Evolutionary conservation across 53 echinoderm and acorn worm genomes (phyloP).

Genomic region (Actinopyga echinites): DNA sequence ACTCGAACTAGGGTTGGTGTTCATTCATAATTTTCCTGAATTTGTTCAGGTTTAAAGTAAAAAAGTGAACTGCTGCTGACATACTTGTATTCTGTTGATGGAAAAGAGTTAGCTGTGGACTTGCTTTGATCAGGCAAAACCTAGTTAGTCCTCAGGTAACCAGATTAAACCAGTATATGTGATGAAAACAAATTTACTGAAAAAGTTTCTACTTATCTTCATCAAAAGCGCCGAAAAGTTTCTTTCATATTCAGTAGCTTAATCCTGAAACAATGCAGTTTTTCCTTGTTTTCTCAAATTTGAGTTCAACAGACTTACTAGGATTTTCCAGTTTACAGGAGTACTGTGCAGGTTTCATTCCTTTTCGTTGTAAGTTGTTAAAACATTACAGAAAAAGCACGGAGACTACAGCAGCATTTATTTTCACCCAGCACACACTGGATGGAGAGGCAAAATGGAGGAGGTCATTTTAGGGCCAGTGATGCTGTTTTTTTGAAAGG

Average conservation of each 20-base stretch:
- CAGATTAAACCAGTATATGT: not conserved
- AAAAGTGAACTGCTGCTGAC: not conserved
- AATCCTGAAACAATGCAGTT: not conserved
- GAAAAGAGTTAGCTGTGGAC: not conserved
- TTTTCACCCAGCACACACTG: no score
- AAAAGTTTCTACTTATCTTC: not conserved
- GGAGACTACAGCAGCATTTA: no score
- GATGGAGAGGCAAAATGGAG: no score
- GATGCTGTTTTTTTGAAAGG: no score
- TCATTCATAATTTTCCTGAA: not conserved
- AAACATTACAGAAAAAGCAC: no score
- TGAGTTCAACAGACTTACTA: not conserved
- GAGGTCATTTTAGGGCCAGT: no score
- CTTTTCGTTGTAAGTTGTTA: no score
- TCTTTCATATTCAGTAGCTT: not conserved
- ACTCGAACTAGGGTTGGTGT: not conserved
- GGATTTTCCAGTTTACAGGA: conserved; percentile 9
- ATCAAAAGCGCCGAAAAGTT: not conserved
- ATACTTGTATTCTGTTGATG: not conserved
- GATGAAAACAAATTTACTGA: not conserved
- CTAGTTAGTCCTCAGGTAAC: not conserved
- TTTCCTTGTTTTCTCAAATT: not conserved
- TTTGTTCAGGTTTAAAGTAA: not conserved
- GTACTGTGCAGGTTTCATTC: not conserved
- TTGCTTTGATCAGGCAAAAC: not conserved